These are phyloP conservation scores for Otis tarda DNA, from an alignment of 2,113 vertebrate species.

Conservation along the genomic window DNA sequence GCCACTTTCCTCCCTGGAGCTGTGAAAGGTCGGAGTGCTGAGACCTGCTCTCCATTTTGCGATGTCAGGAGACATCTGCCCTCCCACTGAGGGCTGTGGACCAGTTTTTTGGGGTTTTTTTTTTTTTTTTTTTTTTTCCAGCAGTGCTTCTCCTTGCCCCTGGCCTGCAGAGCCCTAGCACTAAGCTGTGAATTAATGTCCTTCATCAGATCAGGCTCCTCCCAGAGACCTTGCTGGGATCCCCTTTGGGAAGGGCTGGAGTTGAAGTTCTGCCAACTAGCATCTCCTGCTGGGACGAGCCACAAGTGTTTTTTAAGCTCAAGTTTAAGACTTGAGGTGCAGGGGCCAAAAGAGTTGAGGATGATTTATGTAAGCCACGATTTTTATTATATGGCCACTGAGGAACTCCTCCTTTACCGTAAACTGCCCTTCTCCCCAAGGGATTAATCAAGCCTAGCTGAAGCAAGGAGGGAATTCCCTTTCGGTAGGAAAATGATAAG, in stretches of 20 bases:
- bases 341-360: not conserved
- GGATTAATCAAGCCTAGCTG: not conserved
- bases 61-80: not conserved
- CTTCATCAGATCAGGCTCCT: not conserved
- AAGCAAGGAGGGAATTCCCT: not conserved
- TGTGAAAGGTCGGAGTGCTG: not conserved
- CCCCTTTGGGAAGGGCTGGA: not conserved
- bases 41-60: not conserved
- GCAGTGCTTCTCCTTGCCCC: not conserved
- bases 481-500: not conserved
- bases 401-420: not conserved
- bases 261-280: not conserved
- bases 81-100: not conserved
- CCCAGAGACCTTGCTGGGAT: not conserved
- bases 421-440: not conserved
- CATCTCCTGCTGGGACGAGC: not conserved
- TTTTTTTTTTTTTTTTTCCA: not conserved
- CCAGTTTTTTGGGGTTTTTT: no score
- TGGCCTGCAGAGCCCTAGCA: not conserved
- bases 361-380: not conserved
- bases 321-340: not conserved
- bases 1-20: not conserved
- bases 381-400: not conserved
- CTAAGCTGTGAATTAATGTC: not conserved
- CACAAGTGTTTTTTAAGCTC: not conserved